Percentiles rank a stretch among this genome's conserved stretches.
phyloP scores from a whole-genome alignment of 2,888 invertebrate genomes.

The Fragum sueziense region DNA sequence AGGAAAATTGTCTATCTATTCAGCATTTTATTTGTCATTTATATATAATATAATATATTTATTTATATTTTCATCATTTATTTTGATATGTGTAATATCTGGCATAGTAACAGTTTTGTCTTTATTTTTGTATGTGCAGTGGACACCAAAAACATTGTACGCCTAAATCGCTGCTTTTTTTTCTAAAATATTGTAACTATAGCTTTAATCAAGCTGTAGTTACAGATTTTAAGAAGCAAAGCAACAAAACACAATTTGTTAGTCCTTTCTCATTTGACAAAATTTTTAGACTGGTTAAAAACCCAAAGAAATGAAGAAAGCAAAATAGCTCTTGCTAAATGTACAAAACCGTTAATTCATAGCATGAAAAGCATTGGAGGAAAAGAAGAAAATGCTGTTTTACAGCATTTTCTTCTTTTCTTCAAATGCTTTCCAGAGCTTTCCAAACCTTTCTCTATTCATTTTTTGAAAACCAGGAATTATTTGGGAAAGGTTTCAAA shows the following conservation, averaged over 20 bases:
- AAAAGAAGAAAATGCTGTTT: background rate
- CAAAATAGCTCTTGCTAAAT: background rate
- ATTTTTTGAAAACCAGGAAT: too few relatives aligned
- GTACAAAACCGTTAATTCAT: too few relatives aligned
- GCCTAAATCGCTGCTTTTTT: too few relatives aligned
- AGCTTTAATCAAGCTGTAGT: background rate
- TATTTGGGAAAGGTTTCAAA: too few relatives aligned
- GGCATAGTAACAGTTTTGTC: constrained; percentile 32
- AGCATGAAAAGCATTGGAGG: background rate
- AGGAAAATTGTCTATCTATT: background rate
- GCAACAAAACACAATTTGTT: too few relatives aligned
- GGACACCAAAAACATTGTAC: too few relatives aligned
- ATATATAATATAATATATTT: constrained; percentile 24
- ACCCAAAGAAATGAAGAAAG: too few relatives aligned
- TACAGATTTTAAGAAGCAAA: background rate
- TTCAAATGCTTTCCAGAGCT: background rate
- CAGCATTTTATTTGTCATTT: constrained; percentile 9
- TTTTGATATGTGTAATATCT: constrained; percentile 61
- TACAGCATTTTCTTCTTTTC: background rate
- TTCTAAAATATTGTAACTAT: background rate
- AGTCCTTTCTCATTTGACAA: too few relatives aligned
- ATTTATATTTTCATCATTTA: background rate
- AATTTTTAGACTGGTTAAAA: too few relatives aligned
- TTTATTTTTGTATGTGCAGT: too few relatives aligned
- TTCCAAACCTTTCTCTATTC: background rate